Conservation (phyloP, 1,140 invertebrate genomes). For the Atopsyche davidsoni region DNA sequence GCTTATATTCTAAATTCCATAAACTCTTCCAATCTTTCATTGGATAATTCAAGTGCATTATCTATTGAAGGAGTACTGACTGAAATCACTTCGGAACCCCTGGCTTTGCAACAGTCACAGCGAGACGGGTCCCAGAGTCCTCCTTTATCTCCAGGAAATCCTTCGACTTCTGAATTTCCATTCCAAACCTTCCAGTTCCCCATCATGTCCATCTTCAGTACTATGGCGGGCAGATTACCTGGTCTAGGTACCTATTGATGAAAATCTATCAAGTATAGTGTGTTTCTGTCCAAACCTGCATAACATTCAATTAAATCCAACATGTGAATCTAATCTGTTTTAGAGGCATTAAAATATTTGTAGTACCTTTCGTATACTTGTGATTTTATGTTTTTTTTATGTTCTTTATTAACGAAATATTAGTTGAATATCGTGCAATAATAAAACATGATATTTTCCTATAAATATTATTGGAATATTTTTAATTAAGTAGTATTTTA, state of each 20-base stretch:
- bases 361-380: neutral
- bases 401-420: neutral
- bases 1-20: slow-evolving; percentile 7
- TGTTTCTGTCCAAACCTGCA: too few relatives aligned
- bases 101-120: slow-evolving; percentile 18
- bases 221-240: slow-evolving; percentile 43
- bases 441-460: slow-evolving; percentile 4
- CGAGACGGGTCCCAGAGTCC: slow-evolving; percentile 40
- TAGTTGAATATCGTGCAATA: neutral
- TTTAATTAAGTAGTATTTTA: too few relatives aligned
- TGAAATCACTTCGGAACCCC: slow-evolving; percentile 15
- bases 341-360: neutral
- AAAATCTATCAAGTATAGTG: too few relatives aligned
- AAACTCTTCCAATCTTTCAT: neutral
- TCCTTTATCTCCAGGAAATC: slow-evolving; percentile 40
- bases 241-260: slow-evolving; percentile 46
- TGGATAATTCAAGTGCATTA: slow-evolving; percentile 11
- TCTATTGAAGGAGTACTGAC: slow-evolving; percentile 14
- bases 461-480: too few relatives aligned
- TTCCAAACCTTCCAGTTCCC: slow-evolving; percentile 36
- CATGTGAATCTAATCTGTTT: neutral
- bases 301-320: neutral
- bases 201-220: slow-evolving; percentile 43
- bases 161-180: slow-evolving; percentile 22
- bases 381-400: too few relatives aligned